Percentiles rank a stretch among this genome's conserved stretches.
These are phyloP conservation scores for Tragelaphus imberbis DNA, from an alignment of 2,113 vertebrate species.

Conservation along the genomic window DNA sequence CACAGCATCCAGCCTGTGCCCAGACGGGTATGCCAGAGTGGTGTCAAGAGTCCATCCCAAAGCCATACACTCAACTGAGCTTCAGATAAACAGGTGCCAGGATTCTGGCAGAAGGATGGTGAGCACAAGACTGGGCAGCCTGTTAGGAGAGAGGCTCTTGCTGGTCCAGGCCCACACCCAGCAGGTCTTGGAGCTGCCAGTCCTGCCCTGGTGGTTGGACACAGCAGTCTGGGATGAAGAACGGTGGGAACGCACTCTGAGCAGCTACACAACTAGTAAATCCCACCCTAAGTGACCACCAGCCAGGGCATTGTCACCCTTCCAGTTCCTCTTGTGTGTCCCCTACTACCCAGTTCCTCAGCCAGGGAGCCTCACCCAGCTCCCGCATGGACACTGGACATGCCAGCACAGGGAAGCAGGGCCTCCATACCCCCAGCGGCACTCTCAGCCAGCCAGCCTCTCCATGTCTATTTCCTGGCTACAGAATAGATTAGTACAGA, in stretches of 20 bases:
- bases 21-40: background rate
- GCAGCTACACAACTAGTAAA: no score
- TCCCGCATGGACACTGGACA: background rate
- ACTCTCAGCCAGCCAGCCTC: background rate
- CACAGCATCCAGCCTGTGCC: background rate
- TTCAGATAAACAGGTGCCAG: background rate
- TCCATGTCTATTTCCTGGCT: background rate
- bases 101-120: background rate
- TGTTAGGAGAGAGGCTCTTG: background rate
- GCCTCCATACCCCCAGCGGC: background rate
- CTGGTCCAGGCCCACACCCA: background rate
- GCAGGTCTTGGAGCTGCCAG: background rate
- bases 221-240: background rate
- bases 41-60: background rate
- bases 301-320: background rate
- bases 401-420: accelerated
- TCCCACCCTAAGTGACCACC: background rate
- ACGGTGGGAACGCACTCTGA: accelerated
- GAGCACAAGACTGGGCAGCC: background rate
- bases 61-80: background rate
- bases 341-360: background rate
- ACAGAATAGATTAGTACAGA: background rate
- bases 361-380: background rate
- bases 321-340: background rate
- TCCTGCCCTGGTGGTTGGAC: background rate